Base-by-base conservation (phyloP, 2,888 invertebrate genomes). In the Drosophila paucipuncta region DNA sequence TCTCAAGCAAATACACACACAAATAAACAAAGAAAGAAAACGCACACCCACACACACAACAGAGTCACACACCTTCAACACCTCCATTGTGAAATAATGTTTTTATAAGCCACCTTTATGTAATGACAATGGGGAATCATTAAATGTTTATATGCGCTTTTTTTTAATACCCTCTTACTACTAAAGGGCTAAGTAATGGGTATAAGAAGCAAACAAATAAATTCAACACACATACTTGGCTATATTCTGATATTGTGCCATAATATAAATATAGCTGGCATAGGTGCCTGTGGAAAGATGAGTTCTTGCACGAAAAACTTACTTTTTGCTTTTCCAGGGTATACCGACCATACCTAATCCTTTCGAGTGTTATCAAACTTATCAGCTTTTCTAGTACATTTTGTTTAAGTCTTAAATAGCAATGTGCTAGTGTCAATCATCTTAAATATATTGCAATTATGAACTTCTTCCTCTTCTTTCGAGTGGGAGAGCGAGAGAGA, bases 121-220 rank as follows among this genome's bases (percentile, higher is more conserved):
- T 83, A 80, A 87, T 87, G 87, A 87, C 89, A 89, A 87, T 89
- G 78, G 89, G 89, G 87, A 89, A 89, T 85, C 87, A 83, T 89
- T 89, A 89, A 88, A 85, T 78, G 86, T 82, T 83, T 88, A 85
- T 85, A 83, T 85, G 83, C 83, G 71, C 78, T 79, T 73, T 74
- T 82, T 71, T 68, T 22, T 58, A 39, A 47, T 68, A 66, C 78
- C 63, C 76, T 76, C 53, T 11, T 52, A 16, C 13, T 16, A 41
- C 22, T 2, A n/a, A 30, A 13, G 7, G 11, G 4, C 16, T 11
- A 13, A 25, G 16, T 10, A 30, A 41, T 2, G 41, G 63, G 53
- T 55, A 50, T 70, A n/a, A 9, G 10, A 16, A 41, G 59, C 39
- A n/a, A 25, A 47, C n/a, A 25, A 7, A 16, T 13, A 39, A 41